Base-by-base conservation (phyloP, 2,888 invertebrate species). In the Epirrita christyi region DNA sequence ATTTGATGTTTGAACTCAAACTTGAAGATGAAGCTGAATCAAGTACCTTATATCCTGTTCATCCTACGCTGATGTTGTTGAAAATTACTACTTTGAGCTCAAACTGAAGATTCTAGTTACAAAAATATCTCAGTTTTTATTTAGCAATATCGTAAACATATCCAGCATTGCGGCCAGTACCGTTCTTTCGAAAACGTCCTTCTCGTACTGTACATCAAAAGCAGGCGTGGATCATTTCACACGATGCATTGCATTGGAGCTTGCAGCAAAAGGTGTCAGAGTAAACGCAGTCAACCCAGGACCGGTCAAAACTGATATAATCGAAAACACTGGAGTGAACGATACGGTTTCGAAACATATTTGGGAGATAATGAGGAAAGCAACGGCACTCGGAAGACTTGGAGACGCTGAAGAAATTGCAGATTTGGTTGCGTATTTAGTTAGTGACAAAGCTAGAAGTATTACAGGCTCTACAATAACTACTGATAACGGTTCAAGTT, bases 251-350 rank as follows among this genome's bases (percentile, higher is more conserved):
- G 97, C 98, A 2, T 83, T 98, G 32, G 98, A 96, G 69, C 84
- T 96, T 41, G 96, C 95, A 29, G 61, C 92, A 0, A 94, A 95
- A 73, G 93, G 94, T 58, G 96, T 97, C 0, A 91, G 97, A 46
- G 96, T 96, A 0, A 98, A 98, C 83, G 92, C 94, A 44, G 96
- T 98, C 0, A 97, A 96, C 83, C 98, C 98, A 10, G 98, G 98
- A 9, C 97, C 98, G 0, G 94, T 96, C 2, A 76, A 94, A 6
- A 73, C 78, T 10, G 70, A 72, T 28, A 65, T 76, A 21, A 21
- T 70, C 1, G 61, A 55, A 13, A 66, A 58, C 45, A 1, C 49
- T 11, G 70, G 66, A 8, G 9, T 63, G 5, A 14, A 34, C 8
- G 47, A 97, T 14, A 32, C 27, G 4, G 34, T 63, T 7, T 13